Percentiles rank a stretch among this genome's conserved stretches.
These are phyloP conservation scores for Echinops telfairi DNA, from an alignment of 2,113 vertebrate genomes.

Conservation along the genomic window DNA sequence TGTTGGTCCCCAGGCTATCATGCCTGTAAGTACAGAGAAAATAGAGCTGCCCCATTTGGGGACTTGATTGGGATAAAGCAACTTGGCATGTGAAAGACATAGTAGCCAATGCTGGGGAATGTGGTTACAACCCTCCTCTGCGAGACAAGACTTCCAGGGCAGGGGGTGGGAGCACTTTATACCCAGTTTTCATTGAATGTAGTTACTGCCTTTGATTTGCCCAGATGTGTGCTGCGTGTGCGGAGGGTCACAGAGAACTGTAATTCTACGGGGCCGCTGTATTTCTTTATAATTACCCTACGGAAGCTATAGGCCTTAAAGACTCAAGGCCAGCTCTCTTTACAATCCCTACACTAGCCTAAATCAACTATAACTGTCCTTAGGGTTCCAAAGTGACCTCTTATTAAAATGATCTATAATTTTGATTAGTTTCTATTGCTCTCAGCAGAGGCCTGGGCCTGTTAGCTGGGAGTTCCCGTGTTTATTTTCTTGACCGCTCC, in stretches of 20 bases:
- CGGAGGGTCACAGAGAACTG: neutral
- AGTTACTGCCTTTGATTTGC: neutral
- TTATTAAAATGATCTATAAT: slow-evolving; percentile 82
- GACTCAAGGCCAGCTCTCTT: slow-evolving; percentile 61
- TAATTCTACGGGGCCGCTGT: neutral
- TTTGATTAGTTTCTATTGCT: slow-evolving; percentile 69
- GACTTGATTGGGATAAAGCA: slow-evolving; percentile 23
- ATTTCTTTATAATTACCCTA: slow-evolving; percentile 78
- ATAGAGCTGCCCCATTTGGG: neutral
- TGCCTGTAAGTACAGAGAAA: neutral
- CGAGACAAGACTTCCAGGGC: neutral
- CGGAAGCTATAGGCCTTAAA: slow-evolving; percentile 57
- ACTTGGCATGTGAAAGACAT: slow-evolving; percentile 67
- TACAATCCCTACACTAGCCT: slow-evolving; percentile 54
- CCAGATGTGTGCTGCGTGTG: neutral
- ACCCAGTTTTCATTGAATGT: slow-evolving; percentile 29
- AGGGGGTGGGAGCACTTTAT: neutral
- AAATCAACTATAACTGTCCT: slow-evolving; percentile 78
- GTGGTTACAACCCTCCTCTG: neutral
- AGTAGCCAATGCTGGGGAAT: slow-evolving; percentile 15
- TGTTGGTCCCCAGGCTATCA: neutral
- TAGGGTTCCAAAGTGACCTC: slow-evolving; percentile 67
- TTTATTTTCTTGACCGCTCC: slow-evolving; percentile 67
- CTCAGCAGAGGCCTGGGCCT: slow-evolving; percentile 61
- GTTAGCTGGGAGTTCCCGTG: slow-evolving; percentile 55